phyloP scores from a whole-genome alignment of 1,140 invertebrate species.

The Caligus rogercresseyi region DNA sequence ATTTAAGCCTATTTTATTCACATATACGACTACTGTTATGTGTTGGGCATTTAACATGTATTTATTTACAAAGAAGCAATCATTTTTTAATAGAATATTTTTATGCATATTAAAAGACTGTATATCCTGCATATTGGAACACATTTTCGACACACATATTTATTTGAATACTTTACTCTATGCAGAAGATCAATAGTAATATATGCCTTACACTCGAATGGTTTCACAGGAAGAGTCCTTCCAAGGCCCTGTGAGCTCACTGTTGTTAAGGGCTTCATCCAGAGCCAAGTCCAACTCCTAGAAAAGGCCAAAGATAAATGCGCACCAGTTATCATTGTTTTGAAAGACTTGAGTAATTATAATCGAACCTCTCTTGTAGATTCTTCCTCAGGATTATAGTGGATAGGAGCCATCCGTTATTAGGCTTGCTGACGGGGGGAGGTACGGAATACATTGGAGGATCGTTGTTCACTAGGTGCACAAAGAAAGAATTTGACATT shows the following conservation, averaged over 20 bases:
- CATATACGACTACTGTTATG: no score
- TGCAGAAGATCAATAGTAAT: slow-evolving; percentile 21
- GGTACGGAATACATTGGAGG: not conserved
- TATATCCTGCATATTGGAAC: no score
- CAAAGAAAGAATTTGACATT: not conserved
- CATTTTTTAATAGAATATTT: no score
- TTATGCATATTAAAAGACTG: no score
- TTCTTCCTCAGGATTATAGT: not conserved
- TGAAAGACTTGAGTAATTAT: no score
- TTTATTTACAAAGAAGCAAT: no score
- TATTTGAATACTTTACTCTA: no score
- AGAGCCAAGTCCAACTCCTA: slow-evolving; percentile 4
- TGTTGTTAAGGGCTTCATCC: slow-evolving; percentile 11
- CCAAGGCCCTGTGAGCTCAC: not conserved
- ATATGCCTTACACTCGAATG: slow-evolving; percentile 41
- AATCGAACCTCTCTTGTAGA: not conserved
- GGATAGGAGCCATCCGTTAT: not conserved
- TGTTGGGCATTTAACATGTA: no score
- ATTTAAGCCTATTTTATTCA: no score
- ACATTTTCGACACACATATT: no score
- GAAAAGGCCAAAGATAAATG: not conserved
- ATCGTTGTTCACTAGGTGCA: not conserved
- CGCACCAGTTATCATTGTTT: not conserved
- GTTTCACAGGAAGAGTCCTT: not conserved
- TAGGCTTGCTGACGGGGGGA: not conserved